These are phyloP conservation scores for Blennius ocellaris DNA, from an alignment of 2,113 vertebrate genomes.

Conservation along the genomic window DNA sequence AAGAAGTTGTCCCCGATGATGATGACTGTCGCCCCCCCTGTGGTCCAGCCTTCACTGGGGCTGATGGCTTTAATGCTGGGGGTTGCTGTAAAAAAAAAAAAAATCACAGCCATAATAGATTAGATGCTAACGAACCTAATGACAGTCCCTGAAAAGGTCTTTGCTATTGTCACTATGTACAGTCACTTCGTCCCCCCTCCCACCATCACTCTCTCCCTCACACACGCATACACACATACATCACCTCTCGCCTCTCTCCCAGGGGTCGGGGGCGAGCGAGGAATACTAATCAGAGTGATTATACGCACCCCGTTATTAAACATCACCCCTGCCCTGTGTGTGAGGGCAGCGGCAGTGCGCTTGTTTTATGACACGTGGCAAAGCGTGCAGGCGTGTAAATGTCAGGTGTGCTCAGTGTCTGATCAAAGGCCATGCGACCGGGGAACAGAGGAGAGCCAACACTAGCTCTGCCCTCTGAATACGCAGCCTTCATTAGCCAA, in stretches of 20 bases:
- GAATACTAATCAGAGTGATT: constrained; percentile 99
- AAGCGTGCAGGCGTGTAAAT: constrained; percentile 92
- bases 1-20: constrained; percentile 99
- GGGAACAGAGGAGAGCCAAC: constrained; percentile 97
- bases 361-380: constrained; percentile 96
- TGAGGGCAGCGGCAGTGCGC: constrained; percentile 88
- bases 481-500: constrained; percentile 95
- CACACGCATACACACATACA: constrained; percentile 86
- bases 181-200: constrained; percentile 18
- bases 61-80: constrained; percentile 99
- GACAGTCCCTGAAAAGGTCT: constrained; percentile 50
- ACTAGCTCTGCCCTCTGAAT: constrained; percentile 94
- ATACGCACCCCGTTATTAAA: constrained; percentile 98
- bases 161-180: constrained; percentile 75
- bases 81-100: constrained; percentile 76
- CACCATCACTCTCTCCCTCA: constrained; percentile 1
- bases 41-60: constrained; percentile 99
- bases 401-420: constrained; percentile 94
- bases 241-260: constrained; percentile 85
- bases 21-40: constrained; percentile 97
- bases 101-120: constrained; percentile 55
- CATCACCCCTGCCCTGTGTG: constrained; percentile 95
- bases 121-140: constrained; percentile 52
- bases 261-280: constrained; percentile 89
- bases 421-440: constrained; percentile 97